Percentiles rank a stretch among this genome's conserved stretches.
Conservation (phyloP, 2,113 vertebrate genomes). For the Semnornis frantzii region DNA sequence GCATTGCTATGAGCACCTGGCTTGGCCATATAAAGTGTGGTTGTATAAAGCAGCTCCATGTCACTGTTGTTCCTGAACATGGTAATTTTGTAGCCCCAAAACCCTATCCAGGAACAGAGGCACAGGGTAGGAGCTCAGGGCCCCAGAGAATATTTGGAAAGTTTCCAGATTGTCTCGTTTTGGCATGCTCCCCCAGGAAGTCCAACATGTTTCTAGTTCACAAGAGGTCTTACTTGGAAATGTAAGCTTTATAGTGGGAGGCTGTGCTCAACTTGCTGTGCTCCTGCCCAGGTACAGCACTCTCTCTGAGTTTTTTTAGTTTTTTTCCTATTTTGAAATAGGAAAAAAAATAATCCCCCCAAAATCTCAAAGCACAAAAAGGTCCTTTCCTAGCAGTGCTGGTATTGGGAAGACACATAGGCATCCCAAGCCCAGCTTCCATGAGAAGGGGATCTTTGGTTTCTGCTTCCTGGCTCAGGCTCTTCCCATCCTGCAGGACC, state of each 20-base stretch:
- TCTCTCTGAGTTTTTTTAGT: neutral
- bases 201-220: fast-evolving
- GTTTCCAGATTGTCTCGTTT: neutral
- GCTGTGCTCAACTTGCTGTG: neutral
- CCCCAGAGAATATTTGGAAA: neutral
- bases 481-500: neutral
- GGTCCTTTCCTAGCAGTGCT: fast-evolving
- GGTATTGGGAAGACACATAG: fast-evolving
- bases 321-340: neutral
- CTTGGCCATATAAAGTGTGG: fast-evolving
- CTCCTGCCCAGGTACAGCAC: neutral
- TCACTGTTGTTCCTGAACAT: neutral
- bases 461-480: neutral
- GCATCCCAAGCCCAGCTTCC: neutral
- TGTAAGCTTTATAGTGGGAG: neutral
- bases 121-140: neutral
- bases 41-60: fast-evolving
- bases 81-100: neutral
- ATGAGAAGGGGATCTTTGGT: fast-evolving
- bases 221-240: neutral
- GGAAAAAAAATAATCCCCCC: neutral
- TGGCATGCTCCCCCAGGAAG: neutral
- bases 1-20: fast-evolving
- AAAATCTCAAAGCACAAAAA: neutral
- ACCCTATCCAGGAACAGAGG: fast-evolving